Conservation (phyloP, 2,113 vertebrate species). For the Lagenorhynchus albirostris region DNA sequence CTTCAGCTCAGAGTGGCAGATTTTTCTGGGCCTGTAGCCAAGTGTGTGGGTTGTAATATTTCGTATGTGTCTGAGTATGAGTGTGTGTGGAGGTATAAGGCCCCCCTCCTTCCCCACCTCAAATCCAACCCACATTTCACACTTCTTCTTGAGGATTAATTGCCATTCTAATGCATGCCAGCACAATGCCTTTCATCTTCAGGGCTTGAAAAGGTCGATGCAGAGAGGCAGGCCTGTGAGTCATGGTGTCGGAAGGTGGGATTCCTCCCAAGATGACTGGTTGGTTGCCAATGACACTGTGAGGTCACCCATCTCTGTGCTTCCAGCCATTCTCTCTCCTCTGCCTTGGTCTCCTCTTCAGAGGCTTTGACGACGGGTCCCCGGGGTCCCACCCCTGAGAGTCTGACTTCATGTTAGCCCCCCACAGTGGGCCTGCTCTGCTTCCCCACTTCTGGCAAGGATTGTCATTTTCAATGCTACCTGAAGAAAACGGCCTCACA, state of each 20-base stretch:
- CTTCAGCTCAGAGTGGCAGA: neutral
- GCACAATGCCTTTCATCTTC: neutral
- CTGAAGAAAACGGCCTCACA: neutral
- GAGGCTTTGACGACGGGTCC: neutral
- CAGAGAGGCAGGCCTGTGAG: neutral
- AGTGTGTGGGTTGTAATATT: neutral
- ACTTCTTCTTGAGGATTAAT: neutral
- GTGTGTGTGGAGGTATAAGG: neutral
- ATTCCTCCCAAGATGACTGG: neutral
- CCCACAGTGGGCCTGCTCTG: neutral
- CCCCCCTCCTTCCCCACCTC: neutral
- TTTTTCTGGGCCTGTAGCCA: neutral
- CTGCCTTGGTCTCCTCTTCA: neutral
- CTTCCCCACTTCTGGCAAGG: neutral
- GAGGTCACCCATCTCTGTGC: neutral
- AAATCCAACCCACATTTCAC: neutral
- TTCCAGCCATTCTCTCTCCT: neutral
- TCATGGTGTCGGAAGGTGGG: neutral
- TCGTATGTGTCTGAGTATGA: neutral
- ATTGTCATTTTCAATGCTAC: slow-evolving; percentile 36
- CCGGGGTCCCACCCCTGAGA: neutral
- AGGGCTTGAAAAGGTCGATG: neutral
- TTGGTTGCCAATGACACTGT: neutral
- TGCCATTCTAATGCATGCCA: neutral
- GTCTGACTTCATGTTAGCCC: neutral